Base-by-base conservation (phyloP, 1,140 invertebrate species). In the Leguminivora glycinivorella region DNA sequence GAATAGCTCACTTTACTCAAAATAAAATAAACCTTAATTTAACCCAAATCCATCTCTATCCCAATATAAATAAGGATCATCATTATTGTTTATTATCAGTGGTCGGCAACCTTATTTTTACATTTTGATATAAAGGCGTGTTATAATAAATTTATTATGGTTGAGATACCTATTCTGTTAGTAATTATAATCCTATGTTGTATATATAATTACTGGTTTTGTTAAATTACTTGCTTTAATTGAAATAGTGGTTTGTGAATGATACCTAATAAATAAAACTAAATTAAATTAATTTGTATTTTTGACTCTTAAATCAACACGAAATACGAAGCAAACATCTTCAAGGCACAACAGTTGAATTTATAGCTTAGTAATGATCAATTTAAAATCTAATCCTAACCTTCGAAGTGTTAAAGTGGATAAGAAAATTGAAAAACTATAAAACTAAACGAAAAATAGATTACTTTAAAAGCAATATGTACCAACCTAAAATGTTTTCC, bases 91-190 rank as follows among this genome's bases (percentile, higher is more conserved):
- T 17, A 14, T 60, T 60, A n/a, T n/a, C 58, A 63, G 58, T 34
- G 58, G 58, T 63, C n/a, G n/a, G 17, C 58, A 63, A 63, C 58
- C 26, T 25, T n/a, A n/a, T n/a, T 2, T 73, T 66, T 70, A 67
- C 71, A 70, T 77, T 75, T 75, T 74, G 34, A 70, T 74, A n/a
- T 29, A 38, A 67, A 70, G 72, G 78, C 72, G 74, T 77, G 72
- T 74, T 73, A 76, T 71, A 72, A 60, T 71, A 73, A 17, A 78
- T 80, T 78, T 75, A 80, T 78, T 72, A 74, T 67, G 22, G 67
- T 56, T 75, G 60, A 68, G 75, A 72, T 76, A 75, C 76, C 76
- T 71, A 76, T 72, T 56, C 43, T 40, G 67, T 67, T 75, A 70
- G 73, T 74, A 77, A 77, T 77, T 72, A 79, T 73, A 72, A 71